Evolutionary conservation across 2,888 invertebrate species (phyloP), one percentile per base, ranked within the genome.

Genomic region (Limnephilus lunatus): DNA sequence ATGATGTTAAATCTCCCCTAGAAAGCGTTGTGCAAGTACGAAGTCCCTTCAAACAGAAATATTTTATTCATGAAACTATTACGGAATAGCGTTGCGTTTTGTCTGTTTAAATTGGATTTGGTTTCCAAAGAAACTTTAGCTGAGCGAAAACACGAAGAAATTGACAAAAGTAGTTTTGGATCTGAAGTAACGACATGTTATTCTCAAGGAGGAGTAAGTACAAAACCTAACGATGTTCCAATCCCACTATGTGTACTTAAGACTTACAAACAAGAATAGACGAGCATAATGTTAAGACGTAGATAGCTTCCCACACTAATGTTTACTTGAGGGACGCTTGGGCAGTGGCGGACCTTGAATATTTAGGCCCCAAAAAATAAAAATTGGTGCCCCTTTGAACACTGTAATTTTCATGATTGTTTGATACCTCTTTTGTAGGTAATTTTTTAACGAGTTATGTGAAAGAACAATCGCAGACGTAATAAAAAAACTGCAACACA

Each of bases 21-120:
- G 53, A 68, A 68, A 68, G 25, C 19, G 14, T 25, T 68, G 25
- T 68, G 25, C 53, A 3, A 14, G 19, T 68, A 68, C 19, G 19
- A 3, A 68, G 25, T 68, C 19, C 53, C 53, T 19, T 68, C 53
- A 19, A 68, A 83, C 31, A 83, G 83, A 32, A 32, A 83, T 32
- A 83, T 83, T 83, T 83, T 83, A 83, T 83, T 83, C 83, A 83
- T 83, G 83, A 32, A 83, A 83, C 83, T 83, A 83, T 83, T 35
- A 32, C 35, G 35, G 83, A 83, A 83, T 83, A 83, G 30, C 83
- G 83, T 31, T 32, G 83, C 35, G 35, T 32, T 83, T 83, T 83
- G 32, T 83, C 32, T 35, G 35, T 83, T 83, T 83, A 83, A 83
- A 83, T 83, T 83, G 83, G 83, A 83, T 83, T 83, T 83, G 31